phyloP scores from a whole-genome alignment of 2,113 vertebrate species.

The Trematocara zebra region DNA sequence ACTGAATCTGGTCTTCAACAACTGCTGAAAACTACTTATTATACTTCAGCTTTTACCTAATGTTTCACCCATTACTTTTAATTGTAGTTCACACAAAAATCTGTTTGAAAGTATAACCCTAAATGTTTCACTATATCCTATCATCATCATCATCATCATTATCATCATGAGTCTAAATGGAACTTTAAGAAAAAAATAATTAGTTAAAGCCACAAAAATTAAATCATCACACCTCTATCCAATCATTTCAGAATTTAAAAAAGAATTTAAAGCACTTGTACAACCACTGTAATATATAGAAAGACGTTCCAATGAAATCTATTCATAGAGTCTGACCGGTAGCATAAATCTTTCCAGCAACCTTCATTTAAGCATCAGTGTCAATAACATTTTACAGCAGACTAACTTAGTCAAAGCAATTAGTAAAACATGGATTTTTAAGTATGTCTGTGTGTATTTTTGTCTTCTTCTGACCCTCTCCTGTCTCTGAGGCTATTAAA shows the following conservation, averaged over 20 bases:
- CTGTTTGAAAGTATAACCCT: not conserved
- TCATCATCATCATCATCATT: not conserved
- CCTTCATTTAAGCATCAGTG: not conserved
- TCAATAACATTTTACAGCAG: not conserved
- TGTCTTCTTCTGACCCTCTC: not conserved
- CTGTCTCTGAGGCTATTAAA: slow-evolving; percentile 16
- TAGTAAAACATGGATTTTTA: slow-evolving; percentile 16
- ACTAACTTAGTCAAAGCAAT: not conserved
- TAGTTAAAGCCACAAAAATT: not conserved
- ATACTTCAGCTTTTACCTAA: not conserved
- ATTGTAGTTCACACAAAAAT: not conserved
- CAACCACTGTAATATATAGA: not conserved
- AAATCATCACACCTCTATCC: not conserved
- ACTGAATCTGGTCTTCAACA: not conserved
- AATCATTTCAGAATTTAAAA: not conserved
- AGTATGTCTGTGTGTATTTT: not conserved
- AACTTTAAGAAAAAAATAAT: not conserved
- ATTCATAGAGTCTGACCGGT: not conserved
- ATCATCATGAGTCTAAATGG: not conserved
- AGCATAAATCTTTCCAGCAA: not conserved
- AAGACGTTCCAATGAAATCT: not conserved
- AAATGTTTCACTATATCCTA: not conserved
- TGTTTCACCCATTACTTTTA: not conserved
- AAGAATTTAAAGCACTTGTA: not conserved
- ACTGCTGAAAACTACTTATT: not conserved